Conservation (phyloP, 2,888 invertebrate genomes). For the Mythimna vitellina region DNA sequence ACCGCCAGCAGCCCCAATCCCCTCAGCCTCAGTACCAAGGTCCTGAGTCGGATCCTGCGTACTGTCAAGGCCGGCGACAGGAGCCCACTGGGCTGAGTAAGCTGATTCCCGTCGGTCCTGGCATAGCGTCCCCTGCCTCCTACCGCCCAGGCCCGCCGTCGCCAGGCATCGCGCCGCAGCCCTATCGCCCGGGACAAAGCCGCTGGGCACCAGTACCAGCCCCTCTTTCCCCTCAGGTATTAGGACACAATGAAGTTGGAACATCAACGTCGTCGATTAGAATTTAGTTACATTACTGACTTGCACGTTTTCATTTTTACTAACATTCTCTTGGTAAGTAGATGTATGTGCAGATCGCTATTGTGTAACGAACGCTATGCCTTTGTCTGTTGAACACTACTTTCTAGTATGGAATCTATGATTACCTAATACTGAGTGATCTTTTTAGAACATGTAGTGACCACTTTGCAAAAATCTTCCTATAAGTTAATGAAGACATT, state of each 20-base stretch:
- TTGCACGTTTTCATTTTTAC: slow-evolving; percentile 66
- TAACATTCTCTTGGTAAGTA: slow-evolving; percentile 52
- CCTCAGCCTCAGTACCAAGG: slow-evolving; percentile 73
- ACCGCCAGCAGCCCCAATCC: slow-evolving; percentile 70
- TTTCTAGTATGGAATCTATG: slow-evolving; percentile 31
- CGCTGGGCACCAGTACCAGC: slow-evolving; percentile 89
- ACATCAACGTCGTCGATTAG: slow-evolving; percentile 68
- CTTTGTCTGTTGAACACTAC: slow-evolving; percentile 32
- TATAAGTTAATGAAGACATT: slow-evolving; percentile 15
- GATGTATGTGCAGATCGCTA: slow-evolving; percentile 57
- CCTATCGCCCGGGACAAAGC: slow-evolving; percentile 82
- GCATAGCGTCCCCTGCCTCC: slow-evolving; percentile 71
- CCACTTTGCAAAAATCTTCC: slow-evolving; percentile 24
- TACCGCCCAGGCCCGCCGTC: slow-evolving; percentile 82
- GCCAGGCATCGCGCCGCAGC: slow-evolving; percentile 81
- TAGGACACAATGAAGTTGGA: slow-evolving; percentile 65
- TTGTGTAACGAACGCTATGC: slow-evolving; percentile 61
- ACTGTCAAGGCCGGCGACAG: slow-evolving; percentile 83
- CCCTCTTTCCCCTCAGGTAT: slow-evolving; percentile 88
- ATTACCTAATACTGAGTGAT: slow-evolving; percentile 43
- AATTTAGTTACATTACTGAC: slow-evolving; percentile 68
- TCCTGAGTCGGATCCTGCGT: slow-evolving; percentile 75
- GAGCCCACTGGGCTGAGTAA: slow-evolving; percentile 85
- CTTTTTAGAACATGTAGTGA: slow-evolving; percentile 29
- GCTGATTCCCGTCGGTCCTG: slow-evolving; percentile 86